A percentile compares a stretch with the other conserved stretches of the same genome.
Evolutionary conservation across 2,888 invertebrate genomes (phyloP).

Genomic region (Lepidocyrtinus sp.): DNA sequence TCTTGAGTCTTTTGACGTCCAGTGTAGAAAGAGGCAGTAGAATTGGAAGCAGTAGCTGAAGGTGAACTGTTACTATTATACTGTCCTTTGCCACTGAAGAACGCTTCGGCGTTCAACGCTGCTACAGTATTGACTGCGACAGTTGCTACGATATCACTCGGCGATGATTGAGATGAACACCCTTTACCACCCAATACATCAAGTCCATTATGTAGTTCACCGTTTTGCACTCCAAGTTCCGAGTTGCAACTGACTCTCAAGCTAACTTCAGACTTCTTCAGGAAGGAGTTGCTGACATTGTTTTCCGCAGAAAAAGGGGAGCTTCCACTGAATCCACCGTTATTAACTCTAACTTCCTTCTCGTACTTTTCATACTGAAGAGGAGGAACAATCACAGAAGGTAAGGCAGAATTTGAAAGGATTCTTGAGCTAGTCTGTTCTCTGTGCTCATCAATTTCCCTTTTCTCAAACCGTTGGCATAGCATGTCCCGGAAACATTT

Average conservation of each 20-base stretch:
- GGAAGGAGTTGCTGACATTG: constrained; percentile 12
- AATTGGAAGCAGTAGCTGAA: constrained; percentile 69
- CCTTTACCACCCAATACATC: constrained; percentile 31
- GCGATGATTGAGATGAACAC: neutral
- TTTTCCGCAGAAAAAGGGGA: constrained; percentile 6
- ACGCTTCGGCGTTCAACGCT: neutral
- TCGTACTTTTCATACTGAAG: constrained; percentile 57
- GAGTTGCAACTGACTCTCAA: constrained; percentile 67
- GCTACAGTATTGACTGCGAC: neutral
- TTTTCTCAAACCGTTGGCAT: constrained; percentile 13
- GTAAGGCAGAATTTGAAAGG: constrained; percentile 41
- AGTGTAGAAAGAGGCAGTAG: constrained; percentile 68
- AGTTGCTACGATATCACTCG: neutral
- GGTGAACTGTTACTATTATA: constrained; percentile 17
- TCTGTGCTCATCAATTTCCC: constrained; percentile 17
- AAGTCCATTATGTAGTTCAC: too few relatives aligned
- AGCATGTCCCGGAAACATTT: constrained; percentile 20
- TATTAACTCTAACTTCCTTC: constrained; percentile 28
- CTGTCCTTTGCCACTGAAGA: neutral
- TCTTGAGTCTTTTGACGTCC: constrained; percentile 79
- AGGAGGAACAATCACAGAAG: constrained; percentile 68
- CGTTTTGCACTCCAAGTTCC: constrained; percentile 66
- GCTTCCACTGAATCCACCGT: neutral
- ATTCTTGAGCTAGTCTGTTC: constrained; percentile 16
- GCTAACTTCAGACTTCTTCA: constrained; percentile 62